phyloP scores from a whole-genome alignment of 2,113 vertebrate species.

The Arizona elegans region DNA sequence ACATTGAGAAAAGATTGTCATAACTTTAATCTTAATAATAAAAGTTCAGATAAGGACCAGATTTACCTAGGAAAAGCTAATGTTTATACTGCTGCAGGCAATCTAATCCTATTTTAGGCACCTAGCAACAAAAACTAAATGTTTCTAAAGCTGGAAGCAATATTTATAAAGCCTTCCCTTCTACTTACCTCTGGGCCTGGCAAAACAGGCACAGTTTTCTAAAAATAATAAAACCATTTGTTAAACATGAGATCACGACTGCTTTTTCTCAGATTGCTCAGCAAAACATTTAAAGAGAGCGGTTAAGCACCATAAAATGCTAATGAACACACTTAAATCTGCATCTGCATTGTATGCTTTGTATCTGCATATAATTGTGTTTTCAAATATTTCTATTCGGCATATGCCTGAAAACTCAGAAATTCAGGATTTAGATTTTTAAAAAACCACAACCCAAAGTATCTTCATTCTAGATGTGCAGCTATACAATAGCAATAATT shows the following conservation, averaged over 20 bases:
- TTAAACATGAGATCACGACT: background rate
- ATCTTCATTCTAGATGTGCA: background rate
- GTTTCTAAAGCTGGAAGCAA: background rate
- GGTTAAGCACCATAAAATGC: background rate
- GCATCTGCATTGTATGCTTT: background rate
- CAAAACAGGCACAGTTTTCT: slow-evolving; percentile 36
- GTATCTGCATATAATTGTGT: background rate
- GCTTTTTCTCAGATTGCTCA: background rate
- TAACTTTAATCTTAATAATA: background rate
- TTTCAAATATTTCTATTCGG: background rate
- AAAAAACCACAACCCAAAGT: background rate
- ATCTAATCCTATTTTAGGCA: background rate
- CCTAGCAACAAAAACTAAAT: background rate
- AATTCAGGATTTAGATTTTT: background rate
- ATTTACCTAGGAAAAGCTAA: background rate
- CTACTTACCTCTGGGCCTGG: slow-evolving; percentile 62
- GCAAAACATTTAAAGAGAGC: no score
- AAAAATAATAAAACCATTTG: accelerated
- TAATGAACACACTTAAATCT: background rate
- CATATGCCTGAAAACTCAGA: background rate
- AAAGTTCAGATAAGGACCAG: background rate
- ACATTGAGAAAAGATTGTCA: background rate
- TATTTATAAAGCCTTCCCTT: background rate
- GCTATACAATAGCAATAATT: background rate
- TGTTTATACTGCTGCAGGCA: background rate